These are phyloP conservation scores for Protosalanx chinensis DNA, from an alignment of 2,797 vertebrate species.

Conservation along the genomic window DNA sequence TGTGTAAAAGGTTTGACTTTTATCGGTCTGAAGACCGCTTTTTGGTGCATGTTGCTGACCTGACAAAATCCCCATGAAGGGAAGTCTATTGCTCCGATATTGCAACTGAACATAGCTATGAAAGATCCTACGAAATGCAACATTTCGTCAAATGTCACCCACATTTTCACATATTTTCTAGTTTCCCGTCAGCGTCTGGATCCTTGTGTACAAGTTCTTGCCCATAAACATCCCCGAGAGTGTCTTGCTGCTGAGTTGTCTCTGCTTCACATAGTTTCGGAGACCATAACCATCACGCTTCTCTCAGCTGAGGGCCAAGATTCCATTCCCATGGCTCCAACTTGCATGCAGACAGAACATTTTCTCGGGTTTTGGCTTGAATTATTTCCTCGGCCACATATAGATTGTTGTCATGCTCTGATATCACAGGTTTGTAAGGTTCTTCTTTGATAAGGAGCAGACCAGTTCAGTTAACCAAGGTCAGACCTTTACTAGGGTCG, in stretches of 20 bases:
- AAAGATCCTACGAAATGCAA: not conserved
- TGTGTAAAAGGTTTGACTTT: too few relatives aligned
- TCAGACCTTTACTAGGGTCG: conserved; percentile 81
- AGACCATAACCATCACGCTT: conserved; percentile 62
- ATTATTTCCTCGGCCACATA: conserved; percentile 26
- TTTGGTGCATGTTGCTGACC: too few relatives aligned
- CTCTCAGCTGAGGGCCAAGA: conserved; percentile 67
- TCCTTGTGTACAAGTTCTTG: conserved; percentile 32
- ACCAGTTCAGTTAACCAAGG: conserved; percentile 73
- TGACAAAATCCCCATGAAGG: too few relatives aligned
- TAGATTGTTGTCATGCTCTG: conserved; percentile 15
- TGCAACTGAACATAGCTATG: too few relatives aligned
- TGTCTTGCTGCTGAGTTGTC: conserved; percentile 65
- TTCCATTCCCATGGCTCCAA: conserved; percentile 60
- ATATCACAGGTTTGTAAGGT: conserved; percentile 54
- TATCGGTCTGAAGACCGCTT: too few relatives aligned
- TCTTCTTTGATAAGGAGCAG: conserved; percentile 61
- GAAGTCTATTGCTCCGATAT: too few relatives aligned
- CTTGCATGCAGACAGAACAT: conserved; percentile 51
- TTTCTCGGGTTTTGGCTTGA: conserved; percentile 51
- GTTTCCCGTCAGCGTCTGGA: not conserved
- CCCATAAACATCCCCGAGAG: conserved; percentile 60
- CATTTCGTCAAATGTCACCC: not conserved
- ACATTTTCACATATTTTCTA: not conserved
- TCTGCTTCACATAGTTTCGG: conserved; percentile 58